Percentiles rank a stretch among this genome's conserved stretches.
Evolutionary conservation across 2,113 vertebrate species (phyloP).

Genomic region (Phycodurus eques): DNA sequence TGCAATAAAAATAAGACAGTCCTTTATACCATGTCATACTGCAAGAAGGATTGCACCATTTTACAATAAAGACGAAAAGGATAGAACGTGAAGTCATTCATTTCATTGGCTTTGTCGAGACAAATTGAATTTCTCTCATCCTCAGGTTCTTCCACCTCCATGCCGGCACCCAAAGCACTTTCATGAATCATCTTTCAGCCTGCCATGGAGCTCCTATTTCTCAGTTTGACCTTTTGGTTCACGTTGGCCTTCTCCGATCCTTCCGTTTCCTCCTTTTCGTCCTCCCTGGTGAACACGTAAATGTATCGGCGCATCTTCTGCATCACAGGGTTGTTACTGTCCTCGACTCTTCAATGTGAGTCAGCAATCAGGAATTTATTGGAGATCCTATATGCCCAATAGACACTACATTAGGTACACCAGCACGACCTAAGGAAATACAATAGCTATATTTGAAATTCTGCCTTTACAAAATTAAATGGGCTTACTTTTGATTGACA

Average conservation of each 20-base stretch:
- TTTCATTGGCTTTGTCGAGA: constrained; percentile 26
- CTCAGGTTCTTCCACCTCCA: constrained; percentile 39
- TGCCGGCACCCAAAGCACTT: constrained; percentile 69
- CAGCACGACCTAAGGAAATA: too few species aligned
- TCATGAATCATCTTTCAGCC: constrained; percentile 82
- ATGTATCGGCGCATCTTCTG: constrained; percentile 80
- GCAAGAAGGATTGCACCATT: constrained; percentile 52
- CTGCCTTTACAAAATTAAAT: too few species aligned
- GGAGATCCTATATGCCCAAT: not conserved
- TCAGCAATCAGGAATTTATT: not conserved
- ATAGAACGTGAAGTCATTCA: not conserved
- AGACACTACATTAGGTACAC: too few species aligned
- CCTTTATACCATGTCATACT: constrained; percentile 50
- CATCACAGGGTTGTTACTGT: constrained; percentile 76
- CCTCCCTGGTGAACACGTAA: constrained; percentile 76
- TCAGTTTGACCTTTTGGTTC: constrained; percentile 18
- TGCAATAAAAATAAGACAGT: too few species aligned
- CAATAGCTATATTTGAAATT: too few species aligned
- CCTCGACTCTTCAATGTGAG: constrained; percentile 78
- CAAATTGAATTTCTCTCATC: constrained; percentile 51
- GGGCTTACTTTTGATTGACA: too few species aligned
- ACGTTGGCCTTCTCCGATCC: constrained; percentile 39
- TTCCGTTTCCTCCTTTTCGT: constrained; percentile 63
- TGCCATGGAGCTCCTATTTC: constrained; percentile 60
- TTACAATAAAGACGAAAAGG: constrained; percentile 3